phyloP scores from a whole-genome alignment of 2,113 vertebrate species.

The Hystrix cristata region DNA sequence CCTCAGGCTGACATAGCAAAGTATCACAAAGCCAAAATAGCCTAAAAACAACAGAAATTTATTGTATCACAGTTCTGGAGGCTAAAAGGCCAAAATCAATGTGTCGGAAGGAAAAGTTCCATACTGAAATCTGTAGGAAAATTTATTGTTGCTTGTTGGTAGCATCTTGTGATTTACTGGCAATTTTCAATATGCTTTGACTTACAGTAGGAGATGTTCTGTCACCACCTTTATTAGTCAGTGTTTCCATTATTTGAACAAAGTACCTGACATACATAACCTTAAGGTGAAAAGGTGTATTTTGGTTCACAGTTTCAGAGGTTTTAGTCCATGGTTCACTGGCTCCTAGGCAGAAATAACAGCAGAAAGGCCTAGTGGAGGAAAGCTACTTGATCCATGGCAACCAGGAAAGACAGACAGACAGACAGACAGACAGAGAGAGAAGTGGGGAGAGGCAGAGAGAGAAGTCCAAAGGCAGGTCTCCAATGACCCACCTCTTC shows the following conservation, averaged over 20 bases:
- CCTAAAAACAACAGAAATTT: not conserved
- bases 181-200: not conserved
- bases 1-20: not conserved
- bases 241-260: not conserved
- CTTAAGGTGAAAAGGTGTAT: not conserved
- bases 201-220: not conserved
- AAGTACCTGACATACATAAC: not conserved
- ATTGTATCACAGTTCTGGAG: not conserved
- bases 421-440: not conserved
- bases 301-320: not conserved
- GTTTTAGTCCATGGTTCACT: not conserved
- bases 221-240: not conserved
- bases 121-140: not conserved
- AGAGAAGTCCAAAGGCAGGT: not conserved
- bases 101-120: fast-evolving
- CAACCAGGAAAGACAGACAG: not conserved
- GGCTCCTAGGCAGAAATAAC: not conserved
- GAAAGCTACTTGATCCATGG: not conserved
- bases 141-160: not conserved
- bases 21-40: not conserved
- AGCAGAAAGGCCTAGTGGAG: not conserved
- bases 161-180: not conserved
- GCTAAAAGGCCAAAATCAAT: not conserved
- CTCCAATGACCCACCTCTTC: not conserved
- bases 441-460: not conserved